Evolutionary conservation across 2,797 vertebrate genomes (phyloP).

Genomic region (Clarias platycephalus): DNA sequence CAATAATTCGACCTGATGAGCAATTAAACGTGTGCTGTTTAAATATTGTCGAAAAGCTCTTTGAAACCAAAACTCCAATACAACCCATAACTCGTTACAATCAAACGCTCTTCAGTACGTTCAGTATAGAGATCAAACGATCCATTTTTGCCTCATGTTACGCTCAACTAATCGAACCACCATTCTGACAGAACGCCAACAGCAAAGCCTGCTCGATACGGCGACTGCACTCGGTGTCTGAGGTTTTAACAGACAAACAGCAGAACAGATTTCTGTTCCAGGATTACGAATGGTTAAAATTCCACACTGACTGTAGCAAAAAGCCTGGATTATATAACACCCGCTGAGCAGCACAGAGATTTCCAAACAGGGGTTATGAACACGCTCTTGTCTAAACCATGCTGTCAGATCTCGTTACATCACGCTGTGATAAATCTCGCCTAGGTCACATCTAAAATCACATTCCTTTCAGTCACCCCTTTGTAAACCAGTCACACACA

Average conservation of each 20-base stretch:
- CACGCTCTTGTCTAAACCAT: slow-evolving; percentile 54
- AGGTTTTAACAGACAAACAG: too few relatives aligned
- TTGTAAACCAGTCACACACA: neutral
- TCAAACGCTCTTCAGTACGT: too few relatives aligned
- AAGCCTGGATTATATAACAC: slow-evolving; percentile 44
- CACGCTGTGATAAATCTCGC: neutral
- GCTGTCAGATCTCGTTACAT: slow-evolving; percentile 59
- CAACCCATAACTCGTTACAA: too few relatives aligned
- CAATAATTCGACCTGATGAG: too few relatives aligned
- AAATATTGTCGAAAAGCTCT: too few relatives aligned
- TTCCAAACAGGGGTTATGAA: slow-evolving; percentile 56
- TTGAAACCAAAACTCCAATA: too few relatives aligned
- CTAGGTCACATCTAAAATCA: neutral
- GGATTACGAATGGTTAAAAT: slow-evolving; percentile 34
- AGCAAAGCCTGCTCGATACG: too few relatives aligned
- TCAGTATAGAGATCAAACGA: too few relatives aligned
- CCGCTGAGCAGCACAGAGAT: neutral
- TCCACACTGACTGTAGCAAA: slow-evolving; percentile 4
- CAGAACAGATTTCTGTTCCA: neutral
- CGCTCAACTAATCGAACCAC: too few relatives aligned
- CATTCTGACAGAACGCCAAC: neutral
- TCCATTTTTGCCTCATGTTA: too few relatives aligned
- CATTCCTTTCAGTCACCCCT: neutral
- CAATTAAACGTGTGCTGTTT: too few relatives aligned
- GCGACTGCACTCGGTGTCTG: neutral